Conservation (phyloP, 2,888 invertebrate species). For the Watsonalla cultraria region DNA sequence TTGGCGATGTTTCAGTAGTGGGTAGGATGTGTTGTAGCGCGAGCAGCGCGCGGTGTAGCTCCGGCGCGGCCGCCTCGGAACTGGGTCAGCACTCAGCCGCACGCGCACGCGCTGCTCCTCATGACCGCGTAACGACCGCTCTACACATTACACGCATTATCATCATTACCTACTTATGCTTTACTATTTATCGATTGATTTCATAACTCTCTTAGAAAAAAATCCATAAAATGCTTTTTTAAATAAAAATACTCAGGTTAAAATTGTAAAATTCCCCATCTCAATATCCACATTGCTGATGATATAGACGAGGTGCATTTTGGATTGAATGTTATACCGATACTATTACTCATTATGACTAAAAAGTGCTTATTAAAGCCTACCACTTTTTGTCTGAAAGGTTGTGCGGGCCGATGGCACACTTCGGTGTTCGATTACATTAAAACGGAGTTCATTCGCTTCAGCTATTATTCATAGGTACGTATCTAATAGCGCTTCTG, state of each 20-base stretch:
- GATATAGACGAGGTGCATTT: no score
- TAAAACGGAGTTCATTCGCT: constrained; percentile 73
- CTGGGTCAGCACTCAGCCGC: constrained; percentile 70
- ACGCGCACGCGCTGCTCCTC: constrained; percentile 62
- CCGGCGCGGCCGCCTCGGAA: constrained; percentile 51
- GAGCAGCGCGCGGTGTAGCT: constrained; percentile 34
- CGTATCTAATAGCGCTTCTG: constrained; percentile 56
- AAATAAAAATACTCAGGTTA: no score
- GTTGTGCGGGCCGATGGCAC: constrained; percentile 69
- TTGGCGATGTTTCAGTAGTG: constrained; percentile 50
- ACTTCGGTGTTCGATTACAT: constrained; percentile 67
- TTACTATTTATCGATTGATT: neutral
- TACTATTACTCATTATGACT: neutral
- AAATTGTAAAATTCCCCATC: no score
- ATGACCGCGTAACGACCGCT: constrained; percentile 41
- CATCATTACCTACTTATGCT: constrained; percentile 15
- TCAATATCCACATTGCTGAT: no score
- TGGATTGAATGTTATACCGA: neutral
- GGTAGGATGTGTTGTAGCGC: constrained; percentile 16
- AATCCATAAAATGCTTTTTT: no score
- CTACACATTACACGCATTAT: constrained; percentile 24
- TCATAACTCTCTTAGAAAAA: no score
- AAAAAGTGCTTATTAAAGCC: constrained; percentile 38
- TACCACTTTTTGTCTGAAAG: constrained; percentile 57
- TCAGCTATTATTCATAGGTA: constrained; percentile 57